Evolutionary conservation across 2,888 invertebrate species (phyloP), one percentile per base, ranked within the genome.

Genomic region (Byasa hedistus): DNA sequence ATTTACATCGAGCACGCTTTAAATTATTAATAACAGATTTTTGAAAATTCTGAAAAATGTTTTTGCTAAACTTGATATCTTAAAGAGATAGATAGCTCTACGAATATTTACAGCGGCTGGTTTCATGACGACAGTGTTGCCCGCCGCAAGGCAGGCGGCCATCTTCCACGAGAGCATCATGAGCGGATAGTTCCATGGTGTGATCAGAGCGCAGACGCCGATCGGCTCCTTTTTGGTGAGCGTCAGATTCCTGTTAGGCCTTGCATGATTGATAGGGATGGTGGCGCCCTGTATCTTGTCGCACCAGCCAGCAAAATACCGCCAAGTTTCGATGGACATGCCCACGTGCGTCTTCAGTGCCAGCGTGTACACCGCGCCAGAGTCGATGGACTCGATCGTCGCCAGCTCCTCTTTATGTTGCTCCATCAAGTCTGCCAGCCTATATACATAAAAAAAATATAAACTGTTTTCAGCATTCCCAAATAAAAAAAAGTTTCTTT

Each of bases 161-260:
- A 98, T 98, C 86, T 99, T 99, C 98, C 98, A 99, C 0, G 98
- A 97, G 17, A 99, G 87, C 99, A 99, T 99, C 99, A 99, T 99
- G 15, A 99, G 90, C 0, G 99, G 99, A 84, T 99, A 99, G 85
- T 99, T 99, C 99, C 99, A 99, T 0, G 99, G 98, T 0, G 98
- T 98, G 21, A 99, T 94, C 21, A 99, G 89, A 0, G 96, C 98
- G 77, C 97, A 98, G 3, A 99, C 98, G 0, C 98, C 98, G 70
- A 98, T 96, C 0, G 98, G 98, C 83, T 98, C 98, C 72, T 95
- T 95, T 78, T 95, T 95, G 0, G 99, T 99, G 73, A 96, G 94
- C 0, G 96, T 96, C 2, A 99, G 87, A 80, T 99, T 98, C 36
- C 89, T 82, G 81, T 97, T 98, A 0, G 98, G 98, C 62, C 98